Evolutionary conservation across 2,113 vertebrate species (phyloP).

Genomic region (Panthera leo): DNA sequence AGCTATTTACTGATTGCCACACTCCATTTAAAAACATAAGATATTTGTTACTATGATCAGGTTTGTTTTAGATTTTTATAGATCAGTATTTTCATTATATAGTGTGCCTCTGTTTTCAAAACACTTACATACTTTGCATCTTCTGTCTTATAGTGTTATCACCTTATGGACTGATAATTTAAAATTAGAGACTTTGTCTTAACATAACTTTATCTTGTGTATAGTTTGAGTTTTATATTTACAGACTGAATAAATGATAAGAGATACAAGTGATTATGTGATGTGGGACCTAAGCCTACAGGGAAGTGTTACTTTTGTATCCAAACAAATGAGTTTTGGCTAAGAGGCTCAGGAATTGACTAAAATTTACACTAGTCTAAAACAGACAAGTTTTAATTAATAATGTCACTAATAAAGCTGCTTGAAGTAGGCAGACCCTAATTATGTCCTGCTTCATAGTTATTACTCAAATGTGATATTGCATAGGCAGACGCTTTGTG

Average conservation of each 20-base stretch:
- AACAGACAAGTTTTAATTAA: constrained; percentile 36
- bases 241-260: background rate
- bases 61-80: constrained; percentile 47
- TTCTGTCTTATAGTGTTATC: background rate
- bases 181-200: constrained; percentile 31
- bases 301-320: background rate
- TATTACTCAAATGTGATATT: background rate
- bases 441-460: background rate
- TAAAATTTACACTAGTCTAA: constrained; percentile 30
- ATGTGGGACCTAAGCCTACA: background rate
- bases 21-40: constrained; percentile 53
- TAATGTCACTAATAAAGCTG: background rate
- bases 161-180: background rate
- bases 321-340: background rate
- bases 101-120: background rate
- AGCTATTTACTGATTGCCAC: background rate
- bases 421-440: constrained; percentile 32
- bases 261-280: background rate
- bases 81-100: constrained; percentile 31
- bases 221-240: background rate
- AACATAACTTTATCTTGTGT: background rate
- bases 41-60: constrained; percentile 14
- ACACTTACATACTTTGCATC: background rate
- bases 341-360: background rate
- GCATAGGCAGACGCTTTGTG: background rate